Percentiles rank a stretch among this genome's conserved stretches.
These are phyloP conservation scores for Percina caprodes DNA, from an alignment of 2,113 vertebrate species.

Conservation along the genomic window DNA sequence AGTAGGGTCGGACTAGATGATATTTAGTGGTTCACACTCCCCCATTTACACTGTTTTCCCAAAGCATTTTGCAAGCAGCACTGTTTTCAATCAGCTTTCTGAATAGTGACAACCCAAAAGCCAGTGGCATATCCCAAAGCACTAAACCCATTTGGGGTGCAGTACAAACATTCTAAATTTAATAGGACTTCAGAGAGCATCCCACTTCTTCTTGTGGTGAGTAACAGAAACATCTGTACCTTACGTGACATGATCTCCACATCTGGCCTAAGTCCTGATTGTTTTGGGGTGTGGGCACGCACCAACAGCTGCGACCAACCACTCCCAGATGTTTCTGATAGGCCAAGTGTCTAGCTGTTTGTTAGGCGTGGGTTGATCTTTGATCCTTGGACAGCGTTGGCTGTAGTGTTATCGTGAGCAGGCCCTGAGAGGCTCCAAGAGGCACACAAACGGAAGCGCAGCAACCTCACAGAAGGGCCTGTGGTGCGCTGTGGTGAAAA, in stretches of 20 bases:
- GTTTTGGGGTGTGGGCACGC: slow-evolving; percentile 76
- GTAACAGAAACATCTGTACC: slow-evolving; percentile 78
- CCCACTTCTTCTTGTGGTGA: slow-evolving; percentile 62
- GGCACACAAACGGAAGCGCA: slow-evolving; percentile 71
- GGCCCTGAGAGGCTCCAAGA: slow-evolving; percentile 55
- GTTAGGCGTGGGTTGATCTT: slow-evolving; percentile 78
- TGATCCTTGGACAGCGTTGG: slow-evolving; percentile 74
- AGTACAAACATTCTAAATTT: slow-evolving; percentile 76
- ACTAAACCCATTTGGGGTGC: slow-evolving; percentile 67
- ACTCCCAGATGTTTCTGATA: slow-evolving; percentile 83
- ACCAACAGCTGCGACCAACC: slow-evolving; percentile 78
- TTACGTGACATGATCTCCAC: slow-evolving; percentile 81
- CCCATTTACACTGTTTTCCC: slow-evolving; percentile 42
- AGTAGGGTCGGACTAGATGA: slow-evolving; percentile 24
- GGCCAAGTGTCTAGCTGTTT: slow-evolving; percentile 79
- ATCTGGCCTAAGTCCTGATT: slow-evolving; percentile 78
- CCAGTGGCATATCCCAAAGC: slow-evolving; percentile 59
- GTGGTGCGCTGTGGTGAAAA: slow-evolving; percentile 72
- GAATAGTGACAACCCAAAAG: slow-evolving; percentile 72
- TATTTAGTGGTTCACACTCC: slow-evolving; percentile 47
- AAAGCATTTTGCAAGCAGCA: slow-evolving; percentile 42
- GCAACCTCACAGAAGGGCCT: slow-evolving; percentile 70
- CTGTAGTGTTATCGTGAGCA: slow-evolving; percentile 73
- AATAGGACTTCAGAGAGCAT: slow-evolving; percentile 73
- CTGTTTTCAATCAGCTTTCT: slow-evolving; percentile 67